Conservation (phyloP, 2,113 vertebrate genomes). For the Pontoporia blainvillei region DNA sequence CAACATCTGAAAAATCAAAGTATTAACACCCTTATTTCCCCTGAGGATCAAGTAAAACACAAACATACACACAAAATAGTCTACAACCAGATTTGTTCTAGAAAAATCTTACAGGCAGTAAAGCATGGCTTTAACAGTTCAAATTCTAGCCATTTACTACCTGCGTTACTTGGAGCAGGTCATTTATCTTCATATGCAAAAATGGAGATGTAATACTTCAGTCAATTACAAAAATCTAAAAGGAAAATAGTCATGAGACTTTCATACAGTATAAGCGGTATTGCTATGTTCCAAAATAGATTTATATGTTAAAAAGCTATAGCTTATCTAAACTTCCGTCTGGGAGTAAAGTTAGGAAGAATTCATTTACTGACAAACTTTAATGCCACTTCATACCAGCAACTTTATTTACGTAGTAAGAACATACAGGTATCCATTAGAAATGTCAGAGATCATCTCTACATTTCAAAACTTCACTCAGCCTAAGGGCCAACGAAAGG, state of each 20-base stretch:
- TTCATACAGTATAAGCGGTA: not conserved
- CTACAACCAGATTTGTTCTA: not conserved
- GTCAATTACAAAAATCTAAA: not conserved
- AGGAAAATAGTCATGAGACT: not conserved
- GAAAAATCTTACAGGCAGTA: not conserved
- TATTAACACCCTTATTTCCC: not conserved
- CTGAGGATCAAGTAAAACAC: not conserved
- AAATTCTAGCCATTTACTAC: not conserved
- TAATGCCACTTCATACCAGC: constrained; percentile 33
- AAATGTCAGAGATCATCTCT: constrained; percentile 37
- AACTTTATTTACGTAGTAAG: constrained; percentile 76
- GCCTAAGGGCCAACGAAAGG: constrained; percentile 5
- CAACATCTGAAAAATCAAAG: not conserved
- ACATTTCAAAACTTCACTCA: constrained; percentile 2
- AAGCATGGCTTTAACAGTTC: not conserved
- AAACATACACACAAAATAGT: not conserved
- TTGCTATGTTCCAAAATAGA: not conserved
- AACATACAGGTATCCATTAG: constrained; percentile 32
- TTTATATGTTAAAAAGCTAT: not conserved
- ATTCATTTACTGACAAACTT: constrained; percentile 59
- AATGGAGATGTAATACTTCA: not conserved
- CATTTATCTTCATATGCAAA: not conserved
- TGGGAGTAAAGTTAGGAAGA: constrained; percentile 6
- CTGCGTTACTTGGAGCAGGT: not conserved
- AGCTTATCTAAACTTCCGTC: not conserved